Conservation (phyloP, 1,140 invertebrate species). For the Pinna nobilis region DNA sequence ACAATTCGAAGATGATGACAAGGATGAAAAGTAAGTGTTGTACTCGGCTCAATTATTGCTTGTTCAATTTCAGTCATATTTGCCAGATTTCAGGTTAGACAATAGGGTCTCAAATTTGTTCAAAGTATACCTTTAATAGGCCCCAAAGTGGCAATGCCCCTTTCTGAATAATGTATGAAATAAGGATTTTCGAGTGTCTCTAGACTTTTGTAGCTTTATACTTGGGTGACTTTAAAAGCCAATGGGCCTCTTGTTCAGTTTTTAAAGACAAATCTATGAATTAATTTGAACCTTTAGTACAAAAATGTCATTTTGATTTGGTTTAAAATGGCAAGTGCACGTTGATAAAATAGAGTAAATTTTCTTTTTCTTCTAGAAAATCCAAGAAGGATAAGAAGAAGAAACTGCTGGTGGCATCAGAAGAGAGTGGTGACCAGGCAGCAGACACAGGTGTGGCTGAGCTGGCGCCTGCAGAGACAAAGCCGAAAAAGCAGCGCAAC, state of each 20-base stretch:
- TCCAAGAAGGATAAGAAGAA: constrained; percentile 46
- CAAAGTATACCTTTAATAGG: background rate
- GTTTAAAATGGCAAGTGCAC: background rate
- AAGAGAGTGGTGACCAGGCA: constrained; percentile 9
- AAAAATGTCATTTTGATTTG: background rate
- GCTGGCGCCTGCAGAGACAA: background rate
- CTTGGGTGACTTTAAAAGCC: too few relatives aligned
- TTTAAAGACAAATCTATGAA: too few relatives aligned
- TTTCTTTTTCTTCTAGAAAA: background rate
- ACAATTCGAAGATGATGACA: constrained; percentile 47
- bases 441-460: background rate
- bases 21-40: constrained; percentile 22
- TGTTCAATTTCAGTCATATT: background rate
- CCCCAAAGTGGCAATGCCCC: background rate
- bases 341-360: background rate
- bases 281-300: background rate
- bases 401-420: constrained; percentile 20
- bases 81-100: too few relatives aligned
- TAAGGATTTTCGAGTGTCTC: background rate
- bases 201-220: background rate
- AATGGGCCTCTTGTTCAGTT: too few relatives aligned
- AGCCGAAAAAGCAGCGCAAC: constrained; percentile 40
- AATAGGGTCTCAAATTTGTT: background rate
- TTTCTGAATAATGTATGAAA: background rate
- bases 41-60: background rate